These are phyloP conservation scores for Aeoliscus strigatus DNA, from an alignment of 2,797 vertebrate genomes.

Conservation along the genomic window DNA sequence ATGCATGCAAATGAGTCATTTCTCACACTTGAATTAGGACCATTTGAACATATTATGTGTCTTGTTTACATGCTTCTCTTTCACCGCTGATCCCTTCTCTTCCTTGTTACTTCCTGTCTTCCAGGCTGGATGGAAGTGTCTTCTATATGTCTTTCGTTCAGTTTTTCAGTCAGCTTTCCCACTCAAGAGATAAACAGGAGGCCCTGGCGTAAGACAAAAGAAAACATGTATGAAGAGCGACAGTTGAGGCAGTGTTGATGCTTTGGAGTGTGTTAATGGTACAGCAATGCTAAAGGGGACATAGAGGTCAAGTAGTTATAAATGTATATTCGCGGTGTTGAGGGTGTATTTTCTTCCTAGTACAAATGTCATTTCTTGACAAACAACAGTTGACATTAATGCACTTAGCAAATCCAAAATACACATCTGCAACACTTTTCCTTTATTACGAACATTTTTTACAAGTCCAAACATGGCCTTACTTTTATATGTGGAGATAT, in stretches of 20 bases:
- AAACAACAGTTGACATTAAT: no score
- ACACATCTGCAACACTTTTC: no score
- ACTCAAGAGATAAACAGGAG: conserved; percentile 13
- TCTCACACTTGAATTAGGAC: conserved; percentile 51
- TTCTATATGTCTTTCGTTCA: conserved; percentile 20
- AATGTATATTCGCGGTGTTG: no score
- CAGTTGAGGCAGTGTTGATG: background rate
- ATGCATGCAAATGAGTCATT: conserved; percentile 41
- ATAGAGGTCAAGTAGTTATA: conserved; percentile 10
- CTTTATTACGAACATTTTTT: no score
- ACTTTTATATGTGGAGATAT: no score
- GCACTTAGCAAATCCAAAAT: no score
- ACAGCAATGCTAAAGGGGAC: conserved; percentile 17
- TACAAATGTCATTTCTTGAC: no score
- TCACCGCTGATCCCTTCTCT: conserved; percentile 25
- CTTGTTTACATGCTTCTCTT: conserved; percentile 22
- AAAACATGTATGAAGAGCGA: conserved; percentile 8
- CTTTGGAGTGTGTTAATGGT: conserved; percentile 5
- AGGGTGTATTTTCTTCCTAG: no score
- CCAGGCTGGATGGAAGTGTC: conserved; percentile 37
- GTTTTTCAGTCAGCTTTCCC: conserved; percentile 15
- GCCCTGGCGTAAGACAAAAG: conserved; percentile 30
- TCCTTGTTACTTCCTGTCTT: conserved; percentile 25
- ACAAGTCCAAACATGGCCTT: no score
- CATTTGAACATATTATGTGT: conserved; percentile 57